Evolutionary conservation across 1,140 invertebrate species (phyloP).

Genomic region (Musca domestica): DNA sequence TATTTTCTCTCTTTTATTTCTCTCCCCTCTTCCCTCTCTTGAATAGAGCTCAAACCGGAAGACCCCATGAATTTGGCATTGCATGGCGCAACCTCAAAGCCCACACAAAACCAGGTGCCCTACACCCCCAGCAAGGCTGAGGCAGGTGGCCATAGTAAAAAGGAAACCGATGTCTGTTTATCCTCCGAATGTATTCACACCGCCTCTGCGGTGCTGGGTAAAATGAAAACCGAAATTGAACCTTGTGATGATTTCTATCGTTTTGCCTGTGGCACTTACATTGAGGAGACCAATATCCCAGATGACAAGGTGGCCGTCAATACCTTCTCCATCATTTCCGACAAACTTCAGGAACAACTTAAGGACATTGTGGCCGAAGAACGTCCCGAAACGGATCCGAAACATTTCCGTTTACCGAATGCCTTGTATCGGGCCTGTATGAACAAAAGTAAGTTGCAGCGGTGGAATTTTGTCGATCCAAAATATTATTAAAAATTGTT

Average conservation of each 20-base stretch:
- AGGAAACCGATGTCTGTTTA: conserved; percentile 57
- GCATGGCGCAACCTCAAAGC: conserved; percentile 27
- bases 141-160: conserved; percentile 28
- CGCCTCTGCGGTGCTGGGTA: conserved; percentile 69
- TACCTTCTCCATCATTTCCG: conserved; percentile 76
- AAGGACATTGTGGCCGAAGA: conserved; percentile 72
- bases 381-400: conserved; percentile 63
- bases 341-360: conserved; percentile 76
- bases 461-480: background rate
- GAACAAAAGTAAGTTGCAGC: conserved; percentile 71
- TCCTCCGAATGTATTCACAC: conserved; percentile 68
- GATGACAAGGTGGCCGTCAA: conserved; percentile 79
- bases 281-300: conserved; percentile 71
- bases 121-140: conserved; percentile 24
- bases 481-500: background rate
- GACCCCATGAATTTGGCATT: conserved; percentile 30
- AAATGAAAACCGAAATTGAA: conserved; percentile 72
- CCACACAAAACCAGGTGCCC: conserved; percentile 37
- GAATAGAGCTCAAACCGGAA: conserved; percentile 21
- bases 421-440: conserved; percentile 79
- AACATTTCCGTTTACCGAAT: conserved; percentile 74
- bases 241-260: conserved; percentile 90
- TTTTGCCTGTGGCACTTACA: conserved; percentile 76
- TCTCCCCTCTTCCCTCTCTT: no score
- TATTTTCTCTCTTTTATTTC: conserved; percentile 3